A percentile compares a stretch with the other conserved stretches of the same genome.
phyloP scores from a whole-genome alignment of 2,888 invertebrate genomes.

The Sinelater perroti region DNA sequence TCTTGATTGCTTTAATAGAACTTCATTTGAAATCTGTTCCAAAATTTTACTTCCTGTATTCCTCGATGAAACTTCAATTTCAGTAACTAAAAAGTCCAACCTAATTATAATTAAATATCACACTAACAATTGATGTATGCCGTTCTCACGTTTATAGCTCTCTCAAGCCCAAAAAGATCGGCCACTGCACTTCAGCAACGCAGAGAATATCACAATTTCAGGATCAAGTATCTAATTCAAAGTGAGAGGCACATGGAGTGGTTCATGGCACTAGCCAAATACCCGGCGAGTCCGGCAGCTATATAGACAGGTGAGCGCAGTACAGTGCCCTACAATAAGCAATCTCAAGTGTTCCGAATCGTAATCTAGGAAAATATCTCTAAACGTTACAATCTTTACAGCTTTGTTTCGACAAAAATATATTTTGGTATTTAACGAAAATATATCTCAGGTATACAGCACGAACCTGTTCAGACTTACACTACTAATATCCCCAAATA shows the following conservation, averaged over 20 bases:
- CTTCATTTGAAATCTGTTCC: too few species aligned
- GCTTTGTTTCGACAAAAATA: constrained; percentile 12
- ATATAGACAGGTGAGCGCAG: too few species aligned
- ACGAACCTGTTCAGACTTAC: not conserved
- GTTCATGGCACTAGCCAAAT: constrained; percentile 14
- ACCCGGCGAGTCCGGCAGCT: too few species aligned
- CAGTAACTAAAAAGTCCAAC: too few species aligned
- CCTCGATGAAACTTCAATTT: too few species aligned
- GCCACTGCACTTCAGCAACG: constrained; percentile 3
- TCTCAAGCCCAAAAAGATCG: not conserved
- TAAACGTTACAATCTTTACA: constrained; percentile 23
- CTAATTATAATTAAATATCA: too few species aligned
- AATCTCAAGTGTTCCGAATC: not conserved
- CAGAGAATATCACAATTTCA: constrained; percentile 13
- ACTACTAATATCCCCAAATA: constrained; percentile 5
- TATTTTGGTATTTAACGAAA: constrained; percentile 2
- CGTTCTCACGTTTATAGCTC: too few species aligned
- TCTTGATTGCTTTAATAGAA: too few species aligned
- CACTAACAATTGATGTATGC: too few species aligned
- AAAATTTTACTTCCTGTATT: too few species aligned
- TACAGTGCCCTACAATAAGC: too few species aligned
- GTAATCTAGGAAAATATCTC: constrained; percentile 27
- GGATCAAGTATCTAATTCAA: constrained; percentile 7
- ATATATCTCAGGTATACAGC: constrained; percentile 2
- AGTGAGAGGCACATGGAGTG: constrained; percentile 23